These are phyloP conservation scores for Botia almorhae DNA, from an alignment of 2,797 vertebrate genomes.

Conservation along the genomic window DNA sequence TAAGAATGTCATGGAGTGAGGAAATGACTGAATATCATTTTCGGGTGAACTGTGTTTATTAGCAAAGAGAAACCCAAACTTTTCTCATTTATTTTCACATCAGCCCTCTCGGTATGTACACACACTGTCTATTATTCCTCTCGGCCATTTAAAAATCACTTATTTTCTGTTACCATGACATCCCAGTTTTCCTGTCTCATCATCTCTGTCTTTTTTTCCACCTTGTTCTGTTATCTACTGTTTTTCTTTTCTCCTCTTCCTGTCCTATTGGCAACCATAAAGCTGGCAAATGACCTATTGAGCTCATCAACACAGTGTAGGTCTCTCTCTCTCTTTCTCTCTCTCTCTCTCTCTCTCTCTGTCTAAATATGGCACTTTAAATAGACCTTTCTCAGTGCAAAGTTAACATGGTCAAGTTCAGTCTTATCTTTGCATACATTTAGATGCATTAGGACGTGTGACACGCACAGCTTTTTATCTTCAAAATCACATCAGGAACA, in stretches of 20 bases:
- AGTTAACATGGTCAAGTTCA: constrained; percentile 61
- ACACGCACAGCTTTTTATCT: constrained; percentile 73
- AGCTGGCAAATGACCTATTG: constrained; percentile 30
- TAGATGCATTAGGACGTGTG: constrained; percentile 73
- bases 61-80: background rate
- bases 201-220: background rate
- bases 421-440: constrained; percentile 74
- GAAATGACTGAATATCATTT: background rate
- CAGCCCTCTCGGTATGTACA: background rate
- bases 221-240: constrained; percentile 4
- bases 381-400: constrained; percentile 53
- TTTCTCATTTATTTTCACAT: background rate
- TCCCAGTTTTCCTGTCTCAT: constrained; percentile 25
- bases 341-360: constrained; percentile 35
- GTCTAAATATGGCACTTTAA: constrained; percentile 53
- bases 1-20: too few species aligned
- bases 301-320: constrained; percentile 19
- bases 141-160: constrained; percentile 48
- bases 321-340: constrained; percentile 37
- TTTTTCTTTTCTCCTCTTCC: constrained; percentile 14
- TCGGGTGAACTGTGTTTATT: background rate
- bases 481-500: constrained; percentile 69
- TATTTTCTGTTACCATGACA: constrained; percentile 62
- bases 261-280: background rate
- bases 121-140: constrained; percentile 23